Evolutionary conservation across 2,113 vertebrate genomes (phyloP).

Genomic region (Podocnemis expansa): DNA sequence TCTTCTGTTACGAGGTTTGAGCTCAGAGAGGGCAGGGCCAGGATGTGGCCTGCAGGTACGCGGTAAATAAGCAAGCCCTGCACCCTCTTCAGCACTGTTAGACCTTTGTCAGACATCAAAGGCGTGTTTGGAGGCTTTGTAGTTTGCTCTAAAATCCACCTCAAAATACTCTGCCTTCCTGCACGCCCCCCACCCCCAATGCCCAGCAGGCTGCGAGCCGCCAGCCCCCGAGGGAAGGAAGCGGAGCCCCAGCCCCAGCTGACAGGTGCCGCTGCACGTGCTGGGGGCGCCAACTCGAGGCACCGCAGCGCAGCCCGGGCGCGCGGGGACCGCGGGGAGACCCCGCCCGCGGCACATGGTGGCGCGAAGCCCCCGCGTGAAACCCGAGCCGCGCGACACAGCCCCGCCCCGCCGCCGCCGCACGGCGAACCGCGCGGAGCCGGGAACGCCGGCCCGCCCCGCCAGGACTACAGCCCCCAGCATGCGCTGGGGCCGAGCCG

Average conservation of each 20-base stretch:
- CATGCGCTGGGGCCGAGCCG: neutral
- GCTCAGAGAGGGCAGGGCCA: neutral
- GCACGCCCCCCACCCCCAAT: neutral
- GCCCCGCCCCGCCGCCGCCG: neutral
- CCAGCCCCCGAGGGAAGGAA: neutral
- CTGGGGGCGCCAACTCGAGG: too few species aligned
- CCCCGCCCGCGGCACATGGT: neutral
- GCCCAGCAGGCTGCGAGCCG: neutral
- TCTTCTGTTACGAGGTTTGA: neutral
- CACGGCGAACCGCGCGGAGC: too few species aligned
- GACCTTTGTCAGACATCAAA: neutral
- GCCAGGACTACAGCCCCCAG: neutral
- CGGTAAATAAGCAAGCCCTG: neutral
- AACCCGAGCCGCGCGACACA: neutral
- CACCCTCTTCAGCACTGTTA: neutral
- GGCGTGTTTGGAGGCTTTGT: neutral
- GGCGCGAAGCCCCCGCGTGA: neutral
- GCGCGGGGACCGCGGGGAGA: too few species aligned
- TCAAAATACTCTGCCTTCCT: neutral
- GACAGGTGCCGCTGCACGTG: neutral
- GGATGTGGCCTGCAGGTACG: neutral
- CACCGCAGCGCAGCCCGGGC: too few species aligned
- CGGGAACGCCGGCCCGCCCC: too few species aligned
- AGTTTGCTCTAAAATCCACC: neutral
- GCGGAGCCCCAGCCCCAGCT: neutral